Base-by-base conservation (phyloP, 2,113 vertebrate species). In the Apistogramma diplotaenia region DNA sequence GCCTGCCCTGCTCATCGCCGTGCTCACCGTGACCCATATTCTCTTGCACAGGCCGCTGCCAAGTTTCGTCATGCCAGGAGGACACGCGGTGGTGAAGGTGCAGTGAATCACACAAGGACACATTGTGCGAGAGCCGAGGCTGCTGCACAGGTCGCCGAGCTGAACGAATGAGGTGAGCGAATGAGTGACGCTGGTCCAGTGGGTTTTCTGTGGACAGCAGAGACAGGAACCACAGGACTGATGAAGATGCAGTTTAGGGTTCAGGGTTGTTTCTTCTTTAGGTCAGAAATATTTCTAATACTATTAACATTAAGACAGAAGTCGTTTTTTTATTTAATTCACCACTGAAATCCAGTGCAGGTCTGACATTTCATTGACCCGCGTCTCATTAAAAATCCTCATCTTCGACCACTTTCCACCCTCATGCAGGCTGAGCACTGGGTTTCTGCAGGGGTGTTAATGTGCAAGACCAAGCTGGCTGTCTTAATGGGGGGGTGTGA, bases 341-440 rank as follows among this genome's bases (percentile, higher is more conserved):
- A 25, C 3, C 15, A 60, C 33, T 74, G 29, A 18, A 74, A 79
- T 73, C 57, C 79, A 67, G 84, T 85, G 73, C 40, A 31, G 72
- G 58, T 78, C 31, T 85, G 88, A 89, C 88, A 86, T 80, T 76
- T 79, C 85, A 79, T 56, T 85, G 88, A 90, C 91, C 93, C 85
- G 12, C 21, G 87, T 82, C 91, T 93, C 91, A 89, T 94, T 93
- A 91, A 79, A 59, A 56, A 88, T 79, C 76, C 85, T 73, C 49
- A 76, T 81, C 78, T 76, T 78, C 85, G 80, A 83, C 70, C 75
- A 49, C 86, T 84, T 74, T 80, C 74, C 56, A 16, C 60, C 78
- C 75, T 85, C 76, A 3, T 25, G 79, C 84, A 46, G 54, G 43
- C 84, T 72, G 78, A 85, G 75, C 83, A 55, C 60, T 89, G 86